Conservation (phyloP, 2,888 invertebrate genomes). For the Napeogenes sylphis region DNA sequence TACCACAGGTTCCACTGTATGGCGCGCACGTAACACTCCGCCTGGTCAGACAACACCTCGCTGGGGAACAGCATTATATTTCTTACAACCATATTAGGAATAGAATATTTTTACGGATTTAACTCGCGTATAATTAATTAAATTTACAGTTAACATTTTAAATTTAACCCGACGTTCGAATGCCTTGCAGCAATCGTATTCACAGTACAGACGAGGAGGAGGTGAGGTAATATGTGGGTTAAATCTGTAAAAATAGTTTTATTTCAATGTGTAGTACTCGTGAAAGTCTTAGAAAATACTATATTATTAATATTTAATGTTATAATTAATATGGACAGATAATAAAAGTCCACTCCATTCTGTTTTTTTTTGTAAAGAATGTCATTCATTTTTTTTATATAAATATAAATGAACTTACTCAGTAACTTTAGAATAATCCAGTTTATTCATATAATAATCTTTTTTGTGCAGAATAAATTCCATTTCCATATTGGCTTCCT, state of each 20-base stretch:
- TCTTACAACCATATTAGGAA: neutral
- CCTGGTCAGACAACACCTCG: conserved; percentile 87
- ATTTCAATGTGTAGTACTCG: too few species aligned
- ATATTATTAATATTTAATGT: too few species aligned
- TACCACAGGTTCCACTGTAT: conserved; percentile 98
- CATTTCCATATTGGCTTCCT: conserved; percentile 79
- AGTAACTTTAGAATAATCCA: conserved; percentile 87
- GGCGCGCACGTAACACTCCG: conserved; percentile 92
- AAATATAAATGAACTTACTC: conserved; percentile 73
- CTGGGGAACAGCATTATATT: conserved; percentile 58
- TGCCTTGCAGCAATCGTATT: too few species aligned
- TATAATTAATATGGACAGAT: neutral
- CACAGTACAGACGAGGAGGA: too few species aligned
- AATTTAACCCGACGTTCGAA: too few species aligned
- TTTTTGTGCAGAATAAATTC: conserved; percentile 92
- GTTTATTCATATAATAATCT: conserved; percentile 94
- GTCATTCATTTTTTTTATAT: neutral
- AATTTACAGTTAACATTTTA: too few species aligned
- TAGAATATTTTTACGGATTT: too few species aligned
- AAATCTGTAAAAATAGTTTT: too few species aligned
- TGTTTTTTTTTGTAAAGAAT: too few species aligned
- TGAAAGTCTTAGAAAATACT: too few species aligned
- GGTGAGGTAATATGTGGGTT: too few species aligned
- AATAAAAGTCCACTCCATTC: neutral
- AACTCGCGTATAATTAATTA: too few species aligned